These are phyloP conservation scores for Lepidurus arcticus DNA, from an alignment of 1,140 invertebrate species.

Conservation along the genomic window DNA sequence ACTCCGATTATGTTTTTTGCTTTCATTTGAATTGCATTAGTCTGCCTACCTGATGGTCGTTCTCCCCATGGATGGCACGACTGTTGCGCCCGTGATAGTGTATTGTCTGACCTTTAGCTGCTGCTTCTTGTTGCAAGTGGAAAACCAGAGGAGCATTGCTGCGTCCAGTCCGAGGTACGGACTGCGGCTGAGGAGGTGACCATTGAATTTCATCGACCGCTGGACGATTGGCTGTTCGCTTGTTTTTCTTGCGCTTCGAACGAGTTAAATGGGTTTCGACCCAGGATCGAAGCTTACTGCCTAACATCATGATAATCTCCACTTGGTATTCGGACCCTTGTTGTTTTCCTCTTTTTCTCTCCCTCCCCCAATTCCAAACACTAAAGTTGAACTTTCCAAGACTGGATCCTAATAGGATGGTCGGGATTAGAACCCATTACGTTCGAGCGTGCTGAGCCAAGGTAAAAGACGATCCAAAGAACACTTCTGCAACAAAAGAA, in stretches of 20 bases:
- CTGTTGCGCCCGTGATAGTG: neutral
- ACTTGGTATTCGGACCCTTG: neutral
- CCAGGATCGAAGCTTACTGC: slow-evolving; percentile 15
- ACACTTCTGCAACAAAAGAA: slow-evolving; percentile 3
- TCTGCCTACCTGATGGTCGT: neutral
- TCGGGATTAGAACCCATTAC: slow-evolving; percentile 6
- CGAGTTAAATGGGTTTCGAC: slow-evolving; percentile 14
- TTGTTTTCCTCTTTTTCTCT: neutral
- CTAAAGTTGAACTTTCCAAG: slow-evolving; percentile 1
- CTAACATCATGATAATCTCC: slow-evolving; percentile 11
- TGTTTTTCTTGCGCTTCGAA: neutral
- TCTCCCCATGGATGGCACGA: neutral
- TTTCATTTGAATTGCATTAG: slow-evolving; percentile 2
- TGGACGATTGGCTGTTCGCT: neutral
- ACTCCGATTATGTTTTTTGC: neutral
- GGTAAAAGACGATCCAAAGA: neutral
- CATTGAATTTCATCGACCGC: slow-evolving; percentile 3
- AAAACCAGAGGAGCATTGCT: slow-evolving; percentile 2
- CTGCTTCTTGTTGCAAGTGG: slow-evolving; percentile 21
- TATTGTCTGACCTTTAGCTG: neutral
- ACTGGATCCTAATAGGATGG: neutral
- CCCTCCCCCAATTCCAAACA: neutral
- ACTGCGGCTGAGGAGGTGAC: neutral
- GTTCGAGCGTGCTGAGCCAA: neutral
- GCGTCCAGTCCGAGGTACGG: neutral